These are phyloP conservation scores for Atta colombica DNA, from an alignment of 1,140 invertebrate species.

Conservation along the genomic window DNA sequence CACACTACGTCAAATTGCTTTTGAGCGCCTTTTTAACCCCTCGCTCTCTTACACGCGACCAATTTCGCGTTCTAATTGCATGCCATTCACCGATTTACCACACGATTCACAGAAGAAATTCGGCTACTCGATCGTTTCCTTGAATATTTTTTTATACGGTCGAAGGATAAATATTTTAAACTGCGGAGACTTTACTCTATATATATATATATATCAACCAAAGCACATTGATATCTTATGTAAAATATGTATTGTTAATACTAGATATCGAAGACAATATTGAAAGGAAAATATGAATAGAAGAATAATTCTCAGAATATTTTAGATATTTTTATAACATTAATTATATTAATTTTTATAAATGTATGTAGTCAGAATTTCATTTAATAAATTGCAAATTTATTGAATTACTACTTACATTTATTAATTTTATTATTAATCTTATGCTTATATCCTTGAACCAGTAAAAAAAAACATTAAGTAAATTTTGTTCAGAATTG, in stretches of 20 bases:
- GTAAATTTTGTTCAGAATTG: constrained; percentile 1
- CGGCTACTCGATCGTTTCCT: neutral
- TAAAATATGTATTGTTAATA: neutral
- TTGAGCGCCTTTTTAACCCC: constrained; percentile 73
- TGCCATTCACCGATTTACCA: constrained; percentile 28
- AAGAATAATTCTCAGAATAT: neutral
- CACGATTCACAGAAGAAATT: constrained; percentile 23
- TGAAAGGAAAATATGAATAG: constrained; percentile 4
- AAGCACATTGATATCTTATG: neutral
- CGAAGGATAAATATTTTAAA: neutral
- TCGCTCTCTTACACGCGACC: constrained; percentile 48
- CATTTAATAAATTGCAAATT: neutral
- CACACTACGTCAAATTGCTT: constrained; percentile 75
- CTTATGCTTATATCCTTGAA: constrained; percentile 1
- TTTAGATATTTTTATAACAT: neutral
- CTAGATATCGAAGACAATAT: neutral
- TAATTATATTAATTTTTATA: neutral
- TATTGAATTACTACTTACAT: constrained; percentile 33
- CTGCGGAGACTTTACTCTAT: neutral
- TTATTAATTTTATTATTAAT: constrained; percentile 16
- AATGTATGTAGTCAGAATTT: neutral
- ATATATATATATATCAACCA: neutral
- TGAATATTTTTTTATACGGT: neutral
- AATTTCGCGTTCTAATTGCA: constrained; percentile 71
- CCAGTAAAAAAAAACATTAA: constrained; percentile 1